Evolutionary conservation across 1,140 invertebrate genomes (phyloP).

Genomic region (Megalonaias nervosa): DNA sequence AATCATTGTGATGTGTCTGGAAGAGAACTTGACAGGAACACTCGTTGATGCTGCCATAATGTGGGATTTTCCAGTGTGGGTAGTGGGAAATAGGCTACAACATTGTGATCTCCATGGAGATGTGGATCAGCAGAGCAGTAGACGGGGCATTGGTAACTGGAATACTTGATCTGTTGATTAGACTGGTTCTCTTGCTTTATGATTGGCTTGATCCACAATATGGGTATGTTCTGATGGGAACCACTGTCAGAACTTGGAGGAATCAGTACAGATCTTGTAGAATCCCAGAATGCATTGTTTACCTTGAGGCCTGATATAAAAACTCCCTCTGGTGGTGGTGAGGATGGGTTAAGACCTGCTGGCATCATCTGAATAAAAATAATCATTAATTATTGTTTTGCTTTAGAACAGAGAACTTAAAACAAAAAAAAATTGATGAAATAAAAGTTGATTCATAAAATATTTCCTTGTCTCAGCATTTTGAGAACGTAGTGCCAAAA

Average conservation of each 20-base stretch:
- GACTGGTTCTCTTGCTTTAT: conserved; percentile 25
- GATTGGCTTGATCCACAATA: conserved; percentile 60
- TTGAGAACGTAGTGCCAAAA: too few species aligned
- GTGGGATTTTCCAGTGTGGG: conserved; percentile 38
- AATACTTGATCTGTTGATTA: conserved; percentile 26
- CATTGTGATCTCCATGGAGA: conserved; percentile 46
- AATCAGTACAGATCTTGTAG: conserved; percentile 40
- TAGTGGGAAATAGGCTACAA: conserved; percentile 49
- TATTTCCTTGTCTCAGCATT: too few species aligned
- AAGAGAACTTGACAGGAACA: conserved; percentile 38
- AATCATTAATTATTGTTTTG: neutral
- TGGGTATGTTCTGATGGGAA: conserved; percentile 47
- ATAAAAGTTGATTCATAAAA: too few species aligned
- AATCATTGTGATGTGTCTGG: neutral
- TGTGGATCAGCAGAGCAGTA: conserved; percentile 44
- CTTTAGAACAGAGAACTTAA: too few species aligned
- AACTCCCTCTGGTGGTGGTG: conserved; percentile 51
- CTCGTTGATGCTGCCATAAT: conserved; percentile 54
- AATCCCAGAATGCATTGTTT: conserved; percentile 66
- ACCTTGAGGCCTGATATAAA: conserved; percentile 59
- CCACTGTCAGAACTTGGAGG: conserved; percentile 38
- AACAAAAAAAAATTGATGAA: too few species aligned
- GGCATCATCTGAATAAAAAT: conserved; percentile 64
- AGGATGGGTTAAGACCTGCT: conserved; percentile 41
- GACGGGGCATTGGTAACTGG: conserved; percentile 47